Percentiles rank a stretch among this genome's conserved stretches.
These are phyloP conservation scores for Eubucco bourcierii DNA, from an alignment of 2,113 vertebrate species.

Conservation along the genomic window DNA sequence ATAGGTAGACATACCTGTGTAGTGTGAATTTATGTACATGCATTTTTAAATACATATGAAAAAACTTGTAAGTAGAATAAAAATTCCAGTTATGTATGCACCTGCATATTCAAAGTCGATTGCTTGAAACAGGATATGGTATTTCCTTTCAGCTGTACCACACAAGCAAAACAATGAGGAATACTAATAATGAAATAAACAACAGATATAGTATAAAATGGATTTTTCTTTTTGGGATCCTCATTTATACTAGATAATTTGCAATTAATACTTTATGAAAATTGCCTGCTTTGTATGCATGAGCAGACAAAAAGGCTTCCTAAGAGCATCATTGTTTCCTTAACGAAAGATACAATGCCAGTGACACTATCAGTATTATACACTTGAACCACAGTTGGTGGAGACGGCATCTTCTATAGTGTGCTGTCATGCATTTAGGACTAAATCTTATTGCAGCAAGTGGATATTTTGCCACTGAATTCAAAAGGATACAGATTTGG, in stretches of 20 bases:
- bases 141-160: conserved; percentile 17
- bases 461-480: conserved; percentile 59
- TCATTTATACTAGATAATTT: conserved; percentile 36
- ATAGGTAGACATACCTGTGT: neutral
- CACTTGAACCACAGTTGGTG: conserved; percentile 66
- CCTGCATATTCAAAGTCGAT: neutral
- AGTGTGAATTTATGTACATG: neutral
- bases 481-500: conserved; percentile 61
- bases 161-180: conserved; percentile 28
- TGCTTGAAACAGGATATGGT: neutral
- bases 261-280: conserved; percentile 49
- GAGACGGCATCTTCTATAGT: conserved; percentile 51
- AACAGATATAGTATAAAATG: conserved; percentile 32
- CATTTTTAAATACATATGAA: neutral
- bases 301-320: conserved; percentile 10
- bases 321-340: conserved; percentile 52
- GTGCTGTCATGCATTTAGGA: conserved; percentile 61
- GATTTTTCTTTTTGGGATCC: conserved; percentile 6
- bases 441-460: conserved; percentile 63
- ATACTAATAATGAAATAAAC: conserved; percentile 51
- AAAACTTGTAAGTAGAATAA: neutral
- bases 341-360: conserved; percentile 52
- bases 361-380: conserved; percentile 46
- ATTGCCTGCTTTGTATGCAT: conserved; percentile 49
- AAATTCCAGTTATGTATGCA: neutral